Evolutionary conservation across 2,113 vertebrate genomes (phyloP).

Genomic region (Coryphaenoides rupestris): DNA sequence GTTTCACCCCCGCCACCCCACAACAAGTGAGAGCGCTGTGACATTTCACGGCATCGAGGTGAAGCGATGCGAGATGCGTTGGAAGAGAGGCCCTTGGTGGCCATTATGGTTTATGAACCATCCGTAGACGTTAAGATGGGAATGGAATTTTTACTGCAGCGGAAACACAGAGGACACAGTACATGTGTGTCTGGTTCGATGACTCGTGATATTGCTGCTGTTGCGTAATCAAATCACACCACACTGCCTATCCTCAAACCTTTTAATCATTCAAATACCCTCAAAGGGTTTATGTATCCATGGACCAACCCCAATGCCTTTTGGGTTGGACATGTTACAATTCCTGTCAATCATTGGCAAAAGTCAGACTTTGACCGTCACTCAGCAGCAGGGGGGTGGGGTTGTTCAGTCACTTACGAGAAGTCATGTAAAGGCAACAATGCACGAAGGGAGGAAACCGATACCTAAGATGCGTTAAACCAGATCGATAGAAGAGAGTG

Average conservation of each 20-base stretch:
- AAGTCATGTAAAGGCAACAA: conserved; percentile 21
- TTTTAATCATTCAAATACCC: conserved; percentile 35
- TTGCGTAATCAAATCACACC: conserved; percentile 36
- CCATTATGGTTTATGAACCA: too few relatives aligned
- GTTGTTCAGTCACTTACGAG: conserved; percentile 23
- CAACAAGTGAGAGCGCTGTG: conserved; percentile 14
- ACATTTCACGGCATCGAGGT: too few relatives aligned
- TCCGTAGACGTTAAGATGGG: too few relatives aligned
- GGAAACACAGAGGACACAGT: not conserved
- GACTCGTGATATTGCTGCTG: conserved; percentile 21
- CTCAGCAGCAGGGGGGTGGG: conserved; percentile 46
- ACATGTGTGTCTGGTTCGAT: not conserved
- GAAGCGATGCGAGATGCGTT: too few relatives aligned
- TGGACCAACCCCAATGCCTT: conserved; percentile 1
- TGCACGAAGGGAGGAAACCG: not conserved
- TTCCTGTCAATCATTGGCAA: conserved; percentile 64
- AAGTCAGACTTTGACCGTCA: conserved; percentile 59
- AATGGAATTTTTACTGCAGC: too few relatives aligned
- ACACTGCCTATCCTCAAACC: conserved; percentile 26
- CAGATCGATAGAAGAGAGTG: not conserved
- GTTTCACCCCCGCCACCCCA: conserved; percentile 28
- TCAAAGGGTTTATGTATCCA: conserved; percentile 16
- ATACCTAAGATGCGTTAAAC: not conserved
- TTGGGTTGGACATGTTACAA: conserved; percentile 12
- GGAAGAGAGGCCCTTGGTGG: too few relatives aligned